These are phyloP conservation scores for Panthera tigris DNA, from an alignment of 2,113 vertebrate species.

Conservation along the genomic window DNA sequence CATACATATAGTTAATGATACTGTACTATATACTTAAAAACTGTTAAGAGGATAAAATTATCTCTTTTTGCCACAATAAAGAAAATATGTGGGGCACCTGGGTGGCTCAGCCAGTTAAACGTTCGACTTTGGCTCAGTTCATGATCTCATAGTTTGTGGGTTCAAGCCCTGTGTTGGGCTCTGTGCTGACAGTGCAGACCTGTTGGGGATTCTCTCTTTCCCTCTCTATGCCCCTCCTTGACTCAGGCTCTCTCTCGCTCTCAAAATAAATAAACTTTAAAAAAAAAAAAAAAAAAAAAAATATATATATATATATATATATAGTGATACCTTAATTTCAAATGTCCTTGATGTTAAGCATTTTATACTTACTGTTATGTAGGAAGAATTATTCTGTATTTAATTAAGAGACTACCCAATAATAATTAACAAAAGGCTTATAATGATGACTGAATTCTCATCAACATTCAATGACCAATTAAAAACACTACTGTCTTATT, in stretches of 20 bases:
- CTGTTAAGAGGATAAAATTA: neutral
- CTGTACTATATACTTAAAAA: neutral
- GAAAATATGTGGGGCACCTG: neutral
- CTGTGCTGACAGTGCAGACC: no score
- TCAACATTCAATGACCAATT: neutral
- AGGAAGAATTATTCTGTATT: neutral
- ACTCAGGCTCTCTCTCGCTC: no score
- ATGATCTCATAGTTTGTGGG: no score
- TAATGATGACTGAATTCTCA: neutral
- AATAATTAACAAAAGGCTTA: constrained; percentile 35
- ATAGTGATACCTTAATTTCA: neutral
- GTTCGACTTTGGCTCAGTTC: no score
- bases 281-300: neutral
- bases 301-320: neutral
- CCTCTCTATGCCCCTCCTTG: no score
- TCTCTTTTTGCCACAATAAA: neutral
- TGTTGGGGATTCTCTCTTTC: no score
- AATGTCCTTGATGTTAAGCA: neutral
- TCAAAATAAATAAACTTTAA: neutral
- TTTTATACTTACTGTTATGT: neutral
- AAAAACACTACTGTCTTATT: neutral
- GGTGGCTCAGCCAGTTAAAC: no score
- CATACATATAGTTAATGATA: neutral
- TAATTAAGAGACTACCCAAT: neutral
- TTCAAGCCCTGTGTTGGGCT: no score